A percentile compares a stretch with the other conserved stretches of the same genome.
Evolutionary conservation across 1,140 invertebrate genomes (phyloP).

Genomic region (Plodia interpunctella): DNA sequence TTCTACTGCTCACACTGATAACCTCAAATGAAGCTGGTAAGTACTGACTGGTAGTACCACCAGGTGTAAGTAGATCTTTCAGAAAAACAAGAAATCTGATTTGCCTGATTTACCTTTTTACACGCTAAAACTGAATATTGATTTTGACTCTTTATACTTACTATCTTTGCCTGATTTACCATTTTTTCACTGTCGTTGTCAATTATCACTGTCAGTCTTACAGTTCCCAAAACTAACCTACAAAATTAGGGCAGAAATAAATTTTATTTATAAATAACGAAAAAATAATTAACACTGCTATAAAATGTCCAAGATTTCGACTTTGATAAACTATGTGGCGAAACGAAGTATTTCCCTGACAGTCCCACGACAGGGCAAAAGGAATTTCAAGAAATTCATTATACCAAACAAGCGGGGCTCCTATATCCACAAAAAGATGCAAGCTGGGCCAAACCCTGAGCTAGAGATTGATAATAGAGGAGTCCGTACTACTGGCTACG

Average conservation of each 20-base stretch:
- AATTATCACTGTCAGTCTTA: too few species aligned
- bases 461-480: slow-evolving; percentile 82
- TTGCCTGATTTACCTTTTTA: too few species aligned
- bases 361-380: slow-evolving; percentile 80
- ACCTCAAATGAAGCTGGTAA: too few species aligned
- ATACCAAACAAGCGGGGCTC: slow-evolving; percentile 85
- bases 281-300: background rate
- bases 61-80: too few species aligned
- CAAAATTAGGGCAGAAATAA: too few species aligned
- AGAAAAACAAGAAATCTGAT: too few species aligned
- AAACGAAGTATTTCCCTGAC: slow-evolving; percentile 80
- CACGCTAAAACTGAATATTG: too few species aligned
- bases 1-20: too few species aligned
- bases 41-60: too few species aligned
- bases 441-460: slow-evolving; percentile 78
- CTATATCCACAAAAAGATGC: slow-evolving; percentile 80
- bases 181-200: too few species aligned
- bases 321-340: slow-evolving; percentile 49
- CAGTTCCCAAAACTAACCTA: background rate
- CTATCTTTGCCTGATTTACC: too few species aligned
- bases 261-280: background rate
- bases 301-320: slow-evolving; percentile 56
- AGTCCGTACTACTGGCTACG: slow-evolving; percentile 80
- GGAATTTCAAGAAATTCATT: slow-evolving; percentile 88
- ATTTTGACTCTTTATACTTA: too few species aligned